Percentiles rank a stretch among this genome's conserved stretches.
phyloP scores from a whole-genome alignment of 2,888 invertebrate genomes.

The Drosophila tripunctata region DNA sequence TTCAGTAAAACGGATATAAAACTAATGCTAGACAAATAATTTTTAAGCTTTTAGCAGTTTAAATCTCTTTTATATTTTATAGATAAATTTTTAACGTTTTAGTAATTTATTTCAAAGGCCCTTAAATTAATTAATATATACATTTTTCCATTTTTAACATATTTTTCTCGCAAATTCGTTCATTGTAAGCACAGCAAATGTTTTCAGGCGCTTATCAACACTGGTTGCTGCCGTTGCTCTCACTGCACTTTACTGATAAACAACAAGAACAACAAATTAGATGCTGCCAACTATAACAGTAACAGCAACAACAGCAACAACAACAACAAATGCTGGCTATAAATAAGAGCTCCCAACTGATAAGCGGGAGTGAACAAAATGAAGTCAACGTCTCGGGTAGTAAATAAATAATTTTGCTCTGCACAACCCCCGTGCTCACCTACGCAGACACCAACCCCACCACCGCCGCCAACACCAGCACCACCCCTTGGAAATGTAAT shows the following conservation, averaged over 20 bases:
- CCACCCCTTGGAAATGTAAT: slow-evolving; percentile 68
- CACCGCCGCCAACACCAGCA: not conserved
- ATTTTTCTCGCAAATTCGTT: not conserved
- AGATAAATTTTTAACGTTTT: too few species aligned
- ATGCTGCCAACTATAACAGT: slow-evolving; percentile 34
- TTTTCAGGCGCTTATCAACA: slow-evolving; percentile 14
- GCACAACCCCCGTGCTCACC: slow-evolving; percentile 40
- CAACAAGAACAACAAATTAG: slow-evolving; percentile 71
- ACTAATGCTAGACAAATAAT: too few species aligned
- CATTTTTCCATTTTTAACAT: not conserved
- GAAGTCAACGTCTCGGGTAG: slow-evolving; percentile 74
- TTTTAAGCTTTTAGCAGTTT: too few species aligned
- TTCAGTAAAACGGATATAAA: too few species aligned
- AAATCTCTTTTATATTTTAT: too few species aligned
- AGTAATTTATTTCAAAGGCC: not conserved
- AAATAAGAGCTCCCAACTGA: slow-evolving; percentile 70
- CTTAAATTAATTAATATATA: not conserved
- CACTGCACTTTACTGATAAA: slow-evolving; percentile 61
- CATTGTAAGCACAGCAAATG: not conserved
- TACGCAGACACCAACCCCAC: slow-evolving; percentile 9
- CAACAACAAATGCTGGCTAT: slow-evolving; percentile 48
- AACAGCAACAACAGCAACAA: slow-evolving; percentile 28
- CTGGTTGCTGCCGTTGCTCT: slow-evolving; percentile 17
- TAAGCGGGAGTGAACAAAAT: slow-evolving; percentile 62
- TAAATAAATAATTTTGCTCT: too few species aligned